Percentiles rank a stretch among this genome's conserved stretches.
Conservation (phyloP, 1,140 invertebrate genomes). For the Heliothis subflexa region DNA sequence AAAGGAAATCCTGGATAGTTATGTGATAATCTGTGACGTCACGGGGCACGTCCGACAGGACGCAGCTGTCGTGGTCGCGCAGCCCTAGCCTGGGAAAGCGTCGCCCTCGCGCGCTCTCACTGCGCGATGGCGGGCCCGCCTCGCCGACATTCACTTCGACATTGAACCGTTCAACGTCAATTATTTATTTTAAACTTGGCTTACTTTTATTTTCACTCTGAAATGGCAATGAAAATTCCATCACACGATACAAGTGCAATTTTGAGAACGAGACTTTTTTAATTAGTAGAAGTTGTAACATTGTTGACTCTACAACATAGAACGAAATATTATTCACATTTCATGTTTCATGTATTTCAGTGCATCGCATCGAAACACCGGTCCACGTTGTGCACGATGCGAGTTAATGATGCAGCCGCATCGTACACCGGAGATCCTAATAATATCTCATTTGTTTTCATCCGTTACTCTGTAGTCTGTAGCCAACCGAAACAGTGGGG, state of each 20-base stretch:
- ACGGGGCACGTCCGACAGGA: slow-evolving; percentile 55
- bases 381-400: neutral
- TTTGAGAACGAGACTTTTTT: neutral
- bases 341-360: neutral
- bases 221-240: slow-evolving; percentile 10
- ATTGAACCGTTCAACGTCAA: slow-evolving; percentile 56
- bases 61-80: slow-evolving; percentile 59
- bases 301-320: neutral
- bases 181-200: slow-evolving; percentile 65
- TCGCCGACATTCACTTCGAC: slow-evolving; percentile 43
- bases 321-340: too few relatives aligned
- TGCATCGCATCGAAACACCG: neutral
- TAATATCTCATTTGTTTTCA: slow-evolving; percentile 34
- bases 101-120: slow-evolving; percentile 59
- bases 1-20: slow-evolving; percentile 60
- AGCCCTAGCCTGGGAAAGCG: slow-evolving; percentile 68
- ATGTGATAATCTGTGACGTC: slow-evolving; percentile 58
- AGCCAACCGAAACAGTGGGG: slow-evolving; percentile 6
- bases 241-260: neutral
- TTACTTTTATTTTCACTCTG: slow-evolving; percentile 56
- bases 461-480: slow-evolving; percentile 5
- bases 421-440: slow-evolving; percentile 13
- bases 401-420: slow-evolving; percentile 17
- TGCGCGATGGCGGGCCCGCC: slow-evolving; percentile 32
- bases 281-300: neutral